phyloP scores from a whole-genome alignment of 2,888 invertebrate species.

The Lepidocyrtinus sp. region DNA sequence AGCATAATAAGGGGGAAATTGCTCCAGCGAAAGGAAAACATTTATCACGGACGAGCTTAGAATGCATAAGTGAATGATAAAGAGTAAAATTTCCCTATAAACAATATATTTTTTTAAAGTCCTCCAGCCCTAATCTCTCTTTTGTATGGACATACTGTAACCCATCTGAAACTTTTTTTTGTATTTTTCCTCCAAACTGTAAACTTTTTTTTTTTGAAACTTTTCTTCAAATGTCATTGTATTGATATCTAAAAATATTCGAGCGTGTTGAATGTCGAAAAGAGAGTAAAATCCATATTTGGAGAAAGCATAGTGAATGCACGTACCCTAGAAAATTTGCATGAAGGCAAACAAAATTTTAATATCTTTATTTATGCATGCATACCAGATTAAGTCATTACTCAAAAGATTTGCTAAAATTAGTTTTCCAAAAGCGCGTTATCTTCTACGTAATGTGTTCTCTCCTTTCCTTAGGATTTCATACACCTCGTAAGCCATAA shows the following conservation, averaged over 20 bases:
- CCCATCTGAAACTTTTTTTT: not conserved
- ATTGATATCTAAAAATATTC: constrained; percentile 18
- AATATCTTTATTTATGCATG: constrained; percentile 46
- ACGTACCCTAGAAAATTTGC: constrained; percentile 28
- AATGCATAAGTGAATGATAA: constrained; percentile 42
- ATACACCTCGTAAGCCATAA: constrained; percentile 3
- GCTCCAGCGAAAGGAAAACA: constrained; percentile 34
- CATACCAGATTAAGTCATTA: constrained; percentile 53
- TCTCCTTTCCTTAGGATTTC: not conserved
- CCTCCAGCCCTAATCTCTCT: constrained; percentile 2
- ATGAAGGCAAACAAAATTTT: constrained; percentile 34
- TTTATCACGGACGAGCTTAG: constrained; percentile 43
- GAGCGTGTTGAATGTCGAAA: too few relatives aligned
- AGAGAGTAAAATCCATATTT: too few relatives aligned
- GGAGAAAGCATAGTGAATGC: too few relatives aligned
- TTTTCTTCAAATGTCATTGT: not conserved
- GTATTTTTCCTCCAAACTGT: too few relatives aligned
- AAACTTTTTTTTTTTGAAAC: not conserved
- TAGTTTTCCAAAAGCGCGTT: constrained; percentile 32
- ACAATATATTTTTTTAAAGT: constrained; percentile 7
- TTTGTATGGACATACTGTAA: not conserved
- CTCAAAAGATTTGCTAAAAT: constrained; percentile 53
- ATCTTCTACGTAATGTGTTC: not conserved
- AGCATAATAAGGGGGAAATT: constrained; percentile 6
- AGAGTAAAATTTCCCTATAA: constrained; percentile 21